Evolutionary conservation across 2,113 vertebrate genomes (phyloP), one percentile per base, ranked within the genome.

Genomic region (Petroica traversi): DNA sequence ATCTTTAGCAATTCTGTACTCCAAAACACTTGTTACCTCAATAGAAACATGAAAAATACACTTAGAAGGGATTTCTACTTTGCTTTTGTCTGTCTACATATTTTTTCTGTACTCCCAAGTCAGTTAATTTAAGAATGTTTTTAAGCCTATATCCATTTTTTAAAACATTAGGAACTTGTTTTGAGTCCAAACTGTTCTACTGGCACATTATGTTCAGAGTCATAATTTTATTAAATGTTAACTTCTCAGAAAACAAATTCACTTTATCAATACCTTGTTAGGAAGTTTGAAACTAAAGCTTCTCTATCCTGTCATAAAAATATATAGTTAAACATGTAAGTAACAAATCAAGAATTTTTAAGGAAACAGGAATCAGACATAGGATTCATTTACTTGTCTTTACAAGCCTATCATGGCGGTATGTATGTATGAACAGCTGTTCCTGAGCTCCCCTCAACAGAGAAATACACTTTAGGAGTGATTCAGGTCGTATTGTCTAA

Each of bases 371-470:
- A 79, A 36, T 31, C 5, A 57, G 6, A 19, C 3, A 5, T 19
- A 79, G 10, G 61, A 68, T 41, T 80, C 1, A 49, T 77, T 61
- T 75, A 6, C 18, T 7, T 57, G 45, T 40, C 25, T 92, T 88
- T 83, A 51, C 14, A 6, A 13, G 19, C 11, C 16, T 59, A 4
- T 51, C 8, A 25, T 9, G 24, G 19, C 34, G 34, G 59, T 0
- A 0, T 1, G 0, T 51, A 34, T 28, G 26, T 12, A 36, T 66
- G 24, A 93, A 26, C 12, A 80, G 24, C 20, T 13, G 7, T 62
- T 59, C 28, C 34, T 38, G 49, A 6, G 8, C 25, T 86, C 5
- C 12, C 17, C 6, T 80, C 63, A 66, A 28, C 12, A 68, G 25
- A 72, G 9, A 57, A 64, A 66, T n/a, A 52, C 36, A 57, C 3